Conservation (phyloP, 2,888 invertebrate species). For the Atethmia centrago region DNA sequence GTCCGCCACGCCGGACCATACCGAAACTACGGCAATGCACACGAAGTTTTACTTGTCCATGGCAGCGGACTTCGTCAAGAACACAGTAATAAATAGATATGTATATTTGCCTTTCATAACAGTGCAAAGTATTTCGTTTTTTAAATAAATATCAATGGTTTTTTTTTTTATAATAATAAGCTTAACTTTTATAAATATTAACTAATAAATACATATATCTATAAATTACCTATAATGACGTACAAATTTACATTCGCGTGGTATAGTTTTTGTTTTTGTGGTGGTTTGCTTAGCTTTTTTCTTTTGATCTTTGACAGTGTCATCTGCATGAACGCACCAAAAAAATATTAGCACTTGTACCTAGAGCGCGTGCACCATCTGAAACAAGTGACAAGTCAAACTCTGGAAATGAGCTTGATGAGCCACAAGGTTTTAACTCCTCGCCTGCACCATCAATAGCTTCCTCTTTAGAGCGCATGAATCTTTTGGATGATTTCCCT, state of each 20-base stretch:
- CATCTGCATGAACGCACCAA: neutral
- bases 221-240: too few relatives aligned
- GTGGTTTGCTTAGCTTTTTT: constrained; percentile 3
- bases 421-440: neutral
- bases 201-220: too few relatives aligned
- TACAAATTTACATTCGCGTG: too few relatives aligned
- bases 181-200: too few relatives aligned
- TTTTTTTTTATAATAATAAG: too few relatives aligned
- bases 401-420: neutral
- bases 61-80: too few relatives aligned
- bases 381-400: neutral
- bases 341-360: neutral
- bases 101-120: too few relatives aligned
- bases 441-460: neutral
- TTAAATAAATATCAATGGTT: neutral
- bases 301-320: neutral
- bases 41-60: neutral
- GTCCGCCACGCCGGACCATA: neutral
- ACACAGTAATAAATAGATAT: too few relatives aligned
- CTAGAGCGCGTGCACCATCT: neutral
- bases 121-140: neutral
- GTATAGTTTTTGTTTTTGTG: neutral
- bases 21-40: neutral
- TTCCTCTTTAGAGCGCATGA: neutral
- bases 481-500: neutral